Evolutionary conservation across 1,140 invertebrate species (phyloP), one percentile per base, ranked within the genome.

Genomic region (Lordiphosa collinella): DNA sequence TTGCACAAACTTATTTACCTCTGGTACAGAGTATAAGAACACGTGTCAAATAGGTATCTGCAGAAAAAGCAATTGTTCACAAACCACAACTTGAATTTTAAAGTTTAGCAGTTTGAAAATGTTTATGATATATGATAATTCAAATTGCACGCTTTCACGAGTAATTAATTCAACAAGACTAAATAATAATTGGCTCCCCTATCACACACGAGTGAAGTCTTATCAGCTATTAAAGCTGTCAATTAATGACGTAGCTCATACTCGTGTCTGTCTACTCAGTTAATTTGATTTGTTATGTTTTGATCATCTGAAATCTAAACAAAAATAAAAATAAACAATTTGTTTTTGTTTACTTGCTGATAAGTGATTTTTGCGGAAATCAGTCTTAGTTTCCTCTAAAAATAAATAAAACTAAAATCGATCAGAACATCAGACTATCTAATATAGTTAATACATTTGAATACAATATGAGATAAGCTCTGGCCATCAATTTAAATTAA

Each of bases 161-260:
- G 25, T 8, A 29, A 8, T 29, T 29, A 29, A 29, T 8, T 29
- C 25, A 29, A 29, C 25, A 8, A 8, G 25, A 29, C 25, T 29
- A 29, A 29, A 29, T 44, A 11, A 44, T 29, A 25, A 13, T 18
- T 29, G 13, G 11, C 31, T 18, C 11, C 10, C 46, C 35, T 48
- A 48, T 48, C 46, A 18, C 3, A 6, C 11, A 5, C n/a, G 10
- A 13, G 2, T 5, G 13, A 34, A 2, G 3, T 16, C 32, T 59
- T 68, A 53, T 50, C 60, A 43, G 10, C 13, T 16, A 10, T 34
- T 48, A 40, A 61, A 43, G 51, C 51, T 61, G 38, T 74, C 64
- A 37, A 41, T 14, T 36, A 13, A 56, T 79, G 70, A 79, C 75
- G 76, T 82, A 75, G 35, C 29, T 18, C 18, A 36, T 57, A 64